Base-by-base conservation (phyloP, 2,888 invertebrate species). In the Odontocerum albicorne region DNA sequence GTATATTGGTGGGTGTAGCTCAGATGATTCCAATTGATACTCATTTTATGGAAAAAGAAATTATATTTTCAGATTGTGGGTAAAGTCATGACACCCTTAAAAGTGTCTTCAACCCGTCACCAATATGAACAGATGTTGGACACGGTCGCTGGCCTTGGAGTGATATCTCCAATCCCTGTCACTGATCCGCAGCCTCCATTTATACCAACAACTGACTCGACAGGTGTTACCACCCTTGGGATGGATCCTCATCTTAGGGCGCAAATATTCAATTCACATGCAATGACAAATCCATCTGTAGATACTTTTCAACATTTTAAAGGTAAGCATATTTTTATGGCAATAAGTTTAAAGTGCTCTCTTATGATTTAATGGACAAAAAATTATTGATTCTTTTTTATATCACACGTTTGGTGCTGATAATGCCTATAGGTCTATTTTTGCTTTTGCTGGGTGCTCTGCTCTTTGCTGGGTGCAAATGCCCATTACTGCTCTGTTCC, bases 111-210 rank as follows among this genome's bases (percentile, higher is more conserved):
- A 42, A 87, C 90, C 0, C 86, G 93, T 44, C 83, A 84, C 49
- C 95, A 96, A 69, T 96, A 95, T 70, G 91, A 93, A 68, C 96
- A 96, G 72, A 75, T 96, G 38, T 72, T 94, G 58, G 90, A 91
- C 64, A 89, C 91, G 19, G 66, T 80, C 54, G 71, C 72, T 59
- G 66, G 70, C 12, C 65, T 68, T 45, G 66, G 66, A 51, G 64
- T 67, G 7, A 65, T 66, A 12, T 62, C 42, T 58, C 63, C 20
- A 40, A 0, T 63, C 80, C 17, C 72, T 78, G 38, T 65, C 67
- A 68, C 65, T 63, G 64, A 68, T 55, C 65, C 64, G 21, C 66
- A 65, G 36, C 67, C 65, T 46, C 44, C 49, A 31, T 43, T 65
- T 65, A 27, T 62, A 62, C 46, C 62, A 63, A 51, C 62, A 58